A percentile compares a stretch with the other conserved stretches of the same genome.
phyloP scores from a whole-genome alignment of 2,888 invertebrate genomes.

The Sussaba pulchella region DNA sequence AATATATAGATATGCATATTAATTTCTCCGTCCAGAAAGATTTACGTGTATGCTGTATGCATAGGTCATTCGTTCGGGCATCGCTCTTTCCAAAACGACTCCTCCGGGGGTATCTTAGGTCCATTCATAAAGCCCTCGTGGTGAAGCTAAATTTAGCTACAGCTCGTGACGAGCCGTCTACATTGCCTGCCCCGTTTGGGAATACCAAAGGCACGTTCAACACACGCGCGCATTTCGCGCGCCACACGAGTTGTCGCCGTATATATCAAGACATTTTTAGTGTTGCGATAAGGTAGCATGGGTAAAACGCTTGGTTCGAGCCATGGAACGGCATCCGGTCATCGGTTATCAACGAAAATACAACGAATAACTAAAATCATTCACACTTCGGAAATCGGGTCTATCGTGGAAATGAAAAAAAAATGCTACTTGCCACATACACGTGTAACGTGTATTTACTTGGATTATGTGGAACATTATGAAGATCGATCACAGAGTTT shows the following conservation, averaged over 20 bases:
- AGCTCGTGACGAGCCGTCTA: conserved; percentile 18
- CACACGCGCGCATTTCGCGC: conserved; percentile 1
- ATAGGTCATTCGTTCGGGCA: conserved; percentile 3
- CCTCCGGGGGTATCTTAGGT: conserved; percentile 44
- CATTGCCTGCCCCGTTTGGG: conserved; percentile 25
- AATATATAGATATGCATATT: too few species aligned
- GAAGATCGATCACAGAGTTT: too few species aligned
- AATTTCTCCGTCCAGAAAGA: too few species aligned
- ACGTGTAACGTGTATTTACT: neutral
- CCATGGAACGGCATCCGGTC: neutral
- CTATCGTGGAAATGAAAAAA: too few species aligned
- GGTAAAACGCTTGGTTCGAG: neutral
- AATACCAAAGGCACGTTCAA: conserved; percentile 9
- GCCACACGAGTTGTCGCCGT: neutral
- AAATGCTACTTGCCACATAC: too few species aligned
- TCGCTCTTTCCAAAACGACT: conserved; percentile 8
- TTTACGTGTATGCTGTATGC: conserved; percentile 10
- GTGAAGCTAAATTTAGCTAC: conserved; percentile 53
- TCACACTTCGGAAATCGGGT: neutral
- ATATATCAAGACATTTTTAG: conserved; percentile 1
- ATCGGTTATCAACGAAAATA: neutral
- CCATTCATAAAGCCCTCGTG: conserved; percentile 49
- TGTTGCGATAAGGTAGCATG: neutral
- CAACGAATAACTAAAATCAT: neutral
- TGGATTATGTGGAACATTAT: neutral